Percentiles rank a stretch among this genome's conserved stretches.
phyloP scores from a whole-genome alignment of 2,797 vertebrate species.

The Urophycis tenuis region DNA sequence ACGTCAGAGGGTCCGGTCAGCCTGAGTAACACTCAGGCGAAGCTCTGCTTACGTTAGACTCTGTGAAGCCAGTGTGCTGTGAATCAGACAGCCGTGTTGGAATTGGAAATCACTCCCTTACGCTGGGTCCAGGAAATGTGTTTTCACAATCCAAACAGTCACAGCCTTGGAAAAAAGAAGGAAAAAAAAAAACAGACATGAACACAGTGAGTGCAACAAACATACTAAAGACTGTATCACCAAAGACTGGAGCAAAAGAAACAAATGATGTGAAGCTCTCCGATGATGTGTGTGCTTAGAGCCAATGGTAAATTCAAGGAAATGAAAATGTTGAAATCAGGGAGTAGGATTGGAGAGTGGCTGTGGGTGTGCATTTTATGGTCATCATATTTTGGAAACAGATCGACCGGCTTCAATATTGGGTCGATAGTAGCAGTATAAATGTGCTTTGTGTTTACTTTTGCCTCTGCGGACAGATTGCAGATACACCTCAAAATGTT shows the following conservation, averaged over 20 bases:
- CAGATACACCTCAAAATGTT: slow-evolving; percentile 5
- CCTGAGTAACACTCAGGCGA: not conserved
- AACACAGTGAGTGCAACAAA: not conserved
- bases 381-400: not conserved
- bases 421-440: not conserved
- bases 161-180: not conserved
- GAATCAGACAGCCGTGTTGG: not conserved
- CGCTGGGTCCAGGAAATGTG: not conserved
- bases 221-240: not conserved
- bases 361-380: not conserved
- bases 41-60: not conserved
- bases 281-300: not conserved
- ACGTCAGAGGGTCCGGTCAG: not conserved
- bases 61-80: too few relatives aligned
- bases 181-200: not conserved
- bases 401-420: not conserved
- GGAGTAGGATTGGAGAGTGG: not conserved
- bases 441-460: not conserved
- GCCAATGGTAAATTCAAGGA: not conserved
- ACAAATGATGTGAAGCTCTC: not conserved
- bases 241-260: not conserved
- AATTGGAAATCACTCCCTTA: not conserved
- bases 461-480: slow-evolving; percentile 2
- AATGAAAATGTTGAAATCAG: not conserved
- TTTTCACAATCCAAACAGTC: slow-evolving; percentile 16